These are phyloP conservation scores for Wasmannia auropunctata DNA, from an alignment of 1,140 invertebrate genomes.

Conservation along the genomic window DNA sequence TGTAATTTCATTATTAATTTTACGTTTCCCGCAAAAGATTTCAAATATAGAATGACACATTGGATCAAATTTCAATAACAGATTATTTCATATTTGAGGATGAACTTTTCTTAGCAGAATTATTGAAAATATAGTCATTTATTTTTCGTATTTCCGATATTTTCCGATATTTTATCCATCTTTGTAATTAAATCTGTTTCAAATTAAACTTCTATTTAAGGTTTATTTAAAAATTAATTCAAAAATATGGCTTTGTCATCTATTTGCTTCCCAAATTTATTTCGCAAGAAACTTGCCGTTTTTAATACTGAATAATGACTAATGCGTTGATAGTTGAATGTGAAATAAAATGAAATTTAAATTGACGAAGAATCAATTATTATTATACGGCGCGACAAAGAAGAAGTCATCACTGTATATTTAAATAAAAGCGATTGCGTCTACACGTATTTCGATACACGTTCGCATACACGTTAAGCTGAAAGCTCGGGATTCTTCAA, in stretches of 20 bases:
- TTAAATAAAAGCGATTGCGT: background rate
- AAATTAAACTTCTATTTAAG: background rate
- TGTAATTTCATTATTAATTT: background rate
- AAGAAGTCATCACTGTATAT: background rate
- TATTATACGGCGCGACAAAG: no score
- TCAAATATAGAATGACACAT: background rate
- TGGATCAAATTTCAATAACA: background rate
- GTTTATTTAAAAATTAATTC: background rate
- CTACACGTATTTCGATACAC: background rate
- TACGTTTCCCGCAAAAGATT: background rate
- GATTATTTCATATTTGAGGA: background rate
- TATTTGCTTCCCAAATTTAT: background rate
- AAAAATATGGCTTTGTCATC: background rate
- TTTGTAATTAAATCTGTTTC: background rate
- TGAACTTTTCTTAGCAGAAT: no score
- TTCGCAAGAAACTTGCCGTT: background rate
- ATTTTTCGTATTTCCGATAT: background rate
- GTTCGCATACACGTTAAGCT: background rate
- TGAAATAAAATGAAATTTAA: background rate
- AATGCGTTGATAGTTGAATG: no score
- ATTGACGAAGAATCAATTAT: background rate
- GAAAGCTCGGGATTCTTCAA: conserved; percentile 13
- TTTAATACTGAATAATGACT: background rate
- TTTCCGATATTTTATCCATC: background rate
- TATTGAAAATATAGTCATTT: background rate